Evolutionary conservation across 1,140 invertebrate genomes (phyloP).

Genomic region (Aphaenogaster rudis): DNA sequence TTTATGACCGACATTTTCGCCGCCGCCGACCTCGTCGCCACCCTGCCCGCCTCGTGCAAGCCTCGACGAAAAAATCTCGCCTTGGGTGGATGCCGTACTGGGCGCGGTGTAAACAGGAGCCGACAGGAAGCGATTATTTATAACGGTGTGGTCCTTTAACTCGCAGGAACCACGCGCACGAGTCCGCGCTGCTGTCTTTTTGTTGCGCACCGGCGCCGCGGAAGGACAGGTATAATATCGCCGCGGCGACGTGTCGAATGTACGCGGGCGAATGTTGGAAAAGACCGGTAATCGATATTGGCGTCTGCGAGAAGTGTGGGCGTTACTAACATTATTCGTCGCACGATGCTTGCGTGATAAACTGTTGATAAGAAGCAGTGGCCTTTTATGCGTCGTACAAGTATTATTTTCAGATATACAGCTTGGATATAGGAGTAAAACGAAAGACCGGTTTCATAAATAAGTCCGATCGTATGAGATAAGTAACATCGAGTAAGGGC

Average conservation of each 20-base stretch:
- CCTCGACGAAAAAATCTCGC: constrained; percentile 59
- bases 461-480: background rate
- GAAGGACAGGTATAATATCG: constrained; percentile 24
- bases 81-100: constrained; percentile 20
- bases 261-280: constrained; percentile 27
- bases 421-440: background rate
- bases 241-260: constrained; percentile 20
- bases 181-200: background rate
- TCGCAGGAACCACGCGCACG: constrained; percentile 24
- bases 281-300: constrained; percentile 42
- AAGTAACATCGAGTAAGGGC: background rate
- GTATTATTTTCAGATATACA: constrained; percentile 2
- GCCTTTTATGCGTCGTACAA: background rate
- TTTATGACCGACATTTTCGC: constrained; percentile 78
- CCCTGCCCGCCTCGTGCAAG: constrained; percentile 5
- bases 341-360: constrained; percentile 16
- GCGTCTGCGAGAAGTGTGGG: background rate
- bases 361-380: background rate
- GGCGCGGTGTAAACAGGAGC: constrained; percentile 67
- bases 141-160: constrained; percentile 54
- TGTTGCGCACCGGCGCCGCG: background rate
- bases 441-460: constrained; percentile 31
- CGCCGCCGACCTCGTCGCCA: constrained; percentile 50
- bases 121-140: constrained; percentile 74
- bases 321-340: background rate